Base-by-base conservation (phyloP, 2,113 vertebrate species). In the Spea bombifrons region DNA sequence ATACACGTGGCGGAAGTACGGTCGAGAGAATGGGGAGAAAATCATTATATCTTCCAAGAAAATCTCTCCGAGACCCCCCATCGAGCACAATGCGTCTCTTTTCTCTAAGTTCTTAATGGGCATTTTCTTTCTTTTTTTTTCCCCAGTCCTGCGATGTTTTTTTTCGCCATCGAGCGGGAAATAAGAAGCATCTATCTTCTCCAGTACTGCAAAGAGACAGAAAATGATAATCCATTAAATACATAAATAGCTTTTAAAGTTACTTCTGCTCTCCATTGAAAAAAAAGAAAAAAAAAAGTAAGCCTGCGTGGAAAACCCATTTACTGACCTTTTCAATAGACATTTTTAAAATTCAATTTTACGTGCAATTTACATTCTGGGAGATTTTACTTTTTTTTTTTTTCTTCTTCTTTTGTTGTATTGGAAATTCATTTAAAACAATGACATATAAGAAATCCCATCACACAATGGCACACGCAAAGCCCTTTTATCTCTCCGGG, bases 131-230 rank as follows among this genome's bases (percentile, higher is more conserved):
- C 30, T 30, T 30, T 30, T 30, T 30, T 59, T 59, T 59, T 0
- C 9, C 55, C 4, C 15, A 59, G 55, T 10, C 4, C 55, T 13
- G 7, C 6, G 50, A 53, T 53, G 50, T 10, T 53, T 47, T 59
- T 8, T 47, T 68, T 53, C 55, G 8, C 66, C 49, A 9, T 5
- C 30, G 49, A 66, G 47, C 44, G 16, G 8, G 30, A 61, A 0
- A 72, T 76, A 75, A 69, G 1, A 2, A 67, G 52, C n/a, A 13
- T 46, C 91, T 85, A 93, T 87, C 93, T 92, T 87, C 92, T 92
- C 92, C 92, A 93, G 68, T 93, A 93, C 92, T 93, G 52, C 15
- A 84, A 86, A 81, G 82, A 72, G 84, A 76, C 63, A 84, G 46
- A 81, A 75, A 55, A 72, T 76, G 44, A 16, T 17, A 64, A 72